Percentiles rank a stretch among this genome's conserved stretches.
phyloP scores from a whole-genome alignment of 53 echinoderm and acorn worm species.

The Mesocentrotus franciscanus region DNA sequence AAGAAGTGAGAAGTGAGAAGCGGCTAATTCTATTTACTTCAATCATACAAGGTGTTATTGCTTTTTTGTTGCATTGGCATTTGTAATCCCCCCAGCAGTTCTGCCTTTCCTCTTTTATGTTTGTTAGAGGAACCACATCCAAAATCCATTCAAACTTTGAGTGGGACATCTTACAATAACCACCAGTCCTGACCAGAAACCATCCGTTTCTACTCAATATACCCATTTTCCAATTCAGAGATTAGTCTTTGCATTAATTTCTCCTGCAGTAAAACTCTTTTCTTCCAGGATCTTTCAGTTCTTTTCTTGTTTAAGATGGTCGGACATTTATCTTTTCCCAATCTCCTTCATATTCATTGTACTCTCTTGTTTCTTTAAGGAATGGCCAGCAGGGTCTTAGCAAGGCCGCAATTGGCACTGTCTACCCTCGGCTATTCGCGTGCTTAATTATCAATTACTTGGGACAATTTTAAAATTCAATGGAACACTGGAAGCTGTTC shows the following conservation, averaged over 20 bases:
- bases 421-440: background rate
- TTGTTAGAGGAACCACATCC: background rate
- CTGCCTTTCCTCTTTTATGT: background rate
- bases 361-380: background rate
- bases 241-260: slow-evolving; percentile 1
- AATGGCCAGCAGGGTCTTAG: background rate
- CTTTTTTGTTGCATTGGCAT: background rate
- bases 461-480: slow-evolving; percentile 18
- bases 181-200: background rate
- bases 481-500: background rate
- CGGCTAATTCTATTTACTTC: background rate
- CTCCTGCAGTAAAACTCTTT: background rate
- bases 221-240: slow-evolving; percentile 21
- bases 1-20: no score
- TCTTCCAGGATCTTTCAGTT: background rate
- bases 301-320: slow-evolving; percentile 10
- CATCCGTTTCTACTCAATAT: background rate
- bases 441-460: slow-evolving; percentile 33
- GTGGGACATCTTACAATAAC: slow-evolving; percentile 27
- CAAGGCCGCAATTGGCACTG: background rate
- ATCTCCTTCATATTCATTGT: background rate
- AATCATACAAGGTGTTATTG: background rate
- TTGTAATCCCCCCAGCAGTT: background rate
- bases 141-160: slow-evolving; percentile 20
- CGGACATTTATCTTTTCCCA: background rate